These are phyloP conservation scores for Cantharis rustica DNA, from an alignment of 2,888 invertebrate genomes.

Conservation along the genomic window DNA sequence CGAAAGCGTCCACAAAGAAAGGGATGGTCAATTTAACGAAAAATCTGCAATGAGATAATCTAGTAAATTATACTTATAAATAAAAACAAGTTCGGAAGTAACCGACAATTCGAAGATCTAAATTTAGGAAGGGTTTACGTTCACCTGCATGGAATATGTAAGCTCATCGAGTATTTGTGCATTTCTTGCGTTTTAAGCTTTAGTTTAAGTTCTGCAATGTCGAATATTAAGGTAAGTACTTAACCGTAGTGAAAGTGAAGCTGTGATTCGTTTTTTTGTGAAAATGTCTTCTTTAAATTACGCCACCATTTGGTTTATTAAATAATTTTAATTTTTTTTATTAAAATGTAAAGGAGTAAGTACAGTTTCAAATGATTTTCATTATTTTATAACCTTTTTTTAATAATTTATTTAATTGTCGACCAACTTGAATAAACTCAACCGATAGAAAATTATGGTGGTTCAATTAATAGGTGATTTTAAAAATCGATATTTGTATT, in stretches of 20 bases:
- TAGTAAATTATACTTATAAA: not conserved
- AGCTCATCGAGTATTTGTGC: not conserved
- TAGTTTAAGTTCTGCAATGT: not conserved
- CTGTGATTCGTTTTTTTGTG: not conserved
- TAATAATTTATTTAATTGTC: too few species aligned
- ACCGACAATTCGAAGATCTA: not conserved
- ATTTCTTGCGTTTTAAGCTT: not conserved
- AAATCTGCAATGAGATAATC: not conserved
- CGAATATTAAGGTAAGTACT: not conserved
- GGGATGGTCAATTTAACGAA: too few species aligned
- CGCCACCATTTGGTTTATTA: not conserved
- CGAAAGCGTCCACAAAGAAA: not conserved
- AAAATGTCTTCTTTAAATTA: not conserved
- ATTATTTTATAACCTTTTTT: too few species aligned
- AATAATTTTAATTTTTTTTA: not conserved
- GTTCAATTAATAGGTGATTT: too few species aligned
- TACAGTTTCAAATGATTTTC: not conserved
- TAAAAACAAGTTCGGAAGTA: not conserved
- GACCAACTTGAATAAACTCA: too few species aligned
- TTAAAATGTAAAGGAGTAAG: not conserved
- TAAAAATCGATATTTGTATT: too few species aligned
- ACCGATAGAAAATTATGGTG: too few species aligned
- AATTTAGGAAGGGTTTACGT: not conserved
- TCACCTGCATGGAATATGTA: not conserved
- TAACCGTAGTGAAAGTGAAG: not conserved